Conservation (phyloP, 2,113 vertebrate genomes). For the Stegastes partitus region DNA sequence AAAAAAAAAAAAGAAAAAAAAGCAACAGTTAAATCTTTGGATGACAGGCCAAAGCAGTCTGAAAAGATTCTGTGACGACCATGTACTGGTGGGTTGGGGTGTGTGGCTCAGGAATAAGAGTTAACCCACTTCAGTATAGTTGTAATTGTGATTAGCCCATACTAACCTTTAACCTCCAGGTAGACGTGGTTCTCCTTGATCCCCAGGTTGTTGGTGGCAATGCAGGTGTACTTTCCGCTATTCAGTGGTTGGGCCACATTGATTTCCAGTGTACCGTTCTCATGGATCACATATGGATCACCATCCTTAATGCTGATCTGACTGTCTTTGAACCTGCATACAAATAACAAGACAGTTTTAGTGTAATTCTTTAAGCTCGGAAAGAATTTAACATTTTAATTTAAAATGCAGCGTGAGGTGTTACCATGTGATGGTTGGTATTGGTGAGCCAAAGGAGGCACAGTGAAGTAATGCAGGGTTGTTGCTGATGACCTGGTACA, state of each 20-base stretch:
- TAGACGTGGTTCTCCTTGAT: slow-evolving; percentile 91
- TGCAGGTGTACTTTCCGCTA: slow-evolving; percentile 92
- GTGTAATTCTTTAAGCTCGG: neutral
- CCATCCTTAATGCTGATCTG: slow-evolving; percentile 88
- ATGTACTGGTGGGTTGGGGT: no score
- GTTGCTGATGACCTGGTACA: slow-evolving; percentile 93
- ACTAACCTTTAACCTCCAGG: slow-evolving; percentile 95
- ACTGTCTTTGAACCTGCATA: slow-evolving; percentile 91
- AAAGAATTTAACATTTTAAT: no score
- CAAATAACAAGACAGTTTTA: neutral
- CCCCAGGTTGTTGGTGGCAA: slow-evolving; percentile 93
- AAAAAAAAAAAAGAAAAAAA: no score
- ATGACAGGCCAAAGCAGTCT: no score
- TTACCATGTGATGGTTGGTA: slow-evolving; percentile 94
- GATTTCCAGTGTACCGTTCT: slow-evolving; percentile 95
- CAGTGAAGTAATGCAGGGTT: slow-evolving; percentile 90
- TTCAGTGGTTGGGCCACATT: slow-evolving; percentile 88
- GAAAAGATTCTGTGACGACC: no score
- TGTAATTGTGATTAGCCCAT: neutral
- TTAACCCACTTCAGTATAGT: neutral
- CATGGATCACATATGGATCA: slow-evolving; percentile 89
- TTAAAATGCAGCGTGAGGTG: neutral
- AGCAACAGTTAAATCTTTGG: no score
- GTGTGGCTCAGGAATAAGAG: neutral
- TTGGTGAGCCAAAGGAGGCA: slow-evolving; percentile 93